A percentile compares a stretch with the other conserved stretches of the same genome.
phyloP scores from a whole-genome alignment of 2,888 invertebrate species.

The Drosophila borealis region DNA sequence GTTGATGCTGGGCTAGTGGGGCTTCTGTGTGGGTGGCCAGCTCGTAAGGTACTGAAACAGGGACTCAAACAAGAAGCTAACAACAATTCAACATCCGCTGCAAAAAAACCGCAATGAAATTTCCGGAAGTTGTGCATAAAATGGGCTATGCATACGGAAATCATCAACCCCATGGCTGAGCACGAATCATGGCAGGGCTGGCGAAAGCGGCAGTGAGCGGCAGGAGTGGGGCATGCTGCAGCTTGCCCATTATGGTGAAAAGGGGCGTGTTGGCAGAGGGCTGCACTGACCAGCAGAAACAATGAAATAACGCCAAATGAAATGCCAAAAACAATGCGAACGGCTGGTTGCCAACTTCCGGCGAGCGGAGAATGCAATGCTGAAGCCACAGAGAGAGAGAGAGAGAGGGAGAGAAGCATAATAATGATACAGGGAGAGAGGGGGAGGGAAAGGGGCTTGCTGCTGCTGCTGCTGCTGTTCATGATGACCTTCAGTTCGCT shows the following conservation, averaged over 20 bases:
- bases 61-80: constrained; percentile 42
- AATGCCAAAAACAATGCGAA: constrained; percentile 76
- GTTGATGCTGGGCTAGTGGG: background rate
- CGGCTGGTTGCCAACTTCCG: constrained; percentile 82
- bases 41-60: constrained; percentile 16
- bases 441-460: background rate
- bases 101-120: constrained; percentile 80
- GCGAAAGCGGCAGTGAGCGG: background rate
- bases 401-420: background rate
- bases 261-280: background rate
- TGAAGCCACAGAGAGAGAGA: constrained; percentile 10
- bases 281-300: constrained; percentile 57
- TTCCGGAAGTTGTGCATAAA: constrained; percentile 83
- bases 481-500: constrained; percentile 58
- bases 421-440: constrained; percentile 13
- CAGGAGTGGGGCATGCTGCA: background rate
- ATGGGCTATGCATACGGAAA: constrained; percentile 83
- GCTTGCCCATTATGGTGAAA: background rate
- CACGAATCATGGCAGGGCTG: constrained; percentile 54
- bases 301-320: constrained; percentile 70
- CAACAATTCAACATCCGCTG: constrained; percentile 62
- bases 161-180: constrained; percentile 82
- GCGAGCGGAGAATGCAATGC: constrained; percentile 47
- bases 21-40: background rate
- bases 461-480: constrained; percentile 33